These are phyloP conservation scores for Battus philenor DNA, from an alignment of 1,140 invertebrate genomes.

Conservation along the genomic window DNA sequence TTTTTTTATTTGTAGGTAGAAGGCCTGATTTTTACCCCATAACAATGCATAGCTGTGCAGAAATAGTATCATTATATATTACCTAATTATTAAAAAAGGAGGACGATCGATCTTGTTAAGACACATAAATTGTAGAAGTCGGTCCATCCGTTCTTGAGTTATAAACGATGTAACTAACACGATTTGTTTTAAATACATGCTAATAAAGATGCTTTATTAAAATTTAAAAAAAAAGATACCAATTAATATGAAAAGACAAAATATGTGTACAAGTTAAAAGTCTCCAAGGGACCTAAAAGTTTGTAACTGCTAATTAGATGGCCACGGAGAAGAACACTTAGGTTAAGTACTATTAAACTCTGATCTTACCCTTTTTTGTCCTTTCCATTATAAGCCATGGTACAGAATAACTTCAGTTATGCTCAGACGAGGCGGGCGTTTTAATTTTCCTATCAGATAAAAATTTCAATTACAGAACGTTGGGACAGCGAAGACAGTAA, in stretches of 20 bases:
- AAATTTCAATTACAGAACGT: background rate
- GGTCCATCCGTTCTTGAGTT: too few species aligned
- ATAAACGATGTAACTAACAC: background rate
- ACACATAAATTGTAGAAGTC: background rate
- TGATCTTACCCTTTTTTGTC: constrained; percentile 5
- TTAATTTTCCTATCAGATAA: constrained; percentile 7
- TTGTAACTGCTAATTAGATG: constrained; percentile 15
- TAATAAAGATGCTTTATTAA: background rate
- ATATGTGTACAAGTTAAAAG: background rate
- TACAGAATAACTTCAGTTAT: background rate
- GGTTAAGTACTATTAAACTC: background rate
- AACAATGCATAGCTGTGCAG: too few species aligned
- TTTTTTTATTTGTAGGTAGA: too few species aligned
- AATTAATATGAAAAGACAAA: background rate
- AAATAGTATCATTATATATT: background rate
- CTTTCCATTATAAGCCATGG: background rate
- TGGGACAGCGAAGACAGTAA: too few species aligned
- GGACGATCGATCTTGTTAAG: background rate
- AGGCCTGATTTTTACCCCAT: too few species aligned
- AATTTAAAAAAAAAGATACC: background rate
- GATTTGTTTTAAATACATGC: background rate
- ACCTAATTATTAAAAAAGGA: background rate
- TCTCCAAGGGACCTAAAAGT: constrained; percentile 1
- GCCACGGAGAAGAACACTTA: constrained; percentile 4
- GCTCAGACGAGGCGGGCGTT: constrained; percentile 4